Evolutionary conservation across 2,888 invertebrate species (phyloP), one percentile per base, ranked within the genome.

Genomic region (Pyrrhia umbra): DNA sequence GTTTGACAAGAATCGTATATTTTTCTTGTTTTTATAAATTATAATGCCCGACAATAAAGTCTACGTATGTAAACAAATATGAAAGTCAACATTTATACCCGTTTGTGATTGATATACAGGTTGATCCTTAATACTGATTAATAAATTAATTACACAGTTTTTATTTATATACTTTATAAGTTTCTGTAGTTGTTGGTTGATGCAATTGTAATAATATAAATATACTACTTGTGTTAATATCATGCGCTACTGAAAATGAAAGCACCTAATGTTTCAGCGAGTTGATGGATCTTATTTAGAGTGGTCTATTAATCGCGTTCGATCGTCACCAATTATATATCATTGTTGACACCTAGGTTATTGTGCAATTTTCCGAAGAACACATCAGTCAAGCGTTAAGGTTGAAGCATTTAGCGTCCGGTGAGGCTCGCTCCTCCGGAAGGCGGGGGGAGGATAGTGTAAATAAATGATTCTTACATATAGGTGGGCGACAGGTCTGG

Each of bases 381-480:
- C 88, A 92, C 88, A 90, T 90, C 91, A 88, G 89, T 87, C 89
- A 89, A 88, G 86, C 87, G 93, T 85, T 94, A 95, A 95, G 95
- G 94, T 93, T 95, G 94, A 94, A 94, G 89, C 91, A 91, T 92
- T 95, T 95, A 95, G 95, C 95, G 89, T 86, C 83, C 85, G 87
- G 88, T 90, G 89, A 92, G 90, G 90, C 87, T 88, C 81, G 74
- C 67, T 85, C 86, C 88, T 87, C 87, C 89, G 90, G 89, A 89
- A 89, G 85, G 93, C 90, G 94, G 93, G 93, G 94, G 94, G 93
- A 90, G 92, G 88, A 83, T 91, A 93, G 89, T 92, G 95, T 90
- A 93, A 95, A 95, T 94, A 95, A 88, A 90, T 92, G 91, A 91
- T 81, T 83, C 90, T 92, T 93, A 94, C 94, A 90, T 94, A 95